A percentile compares a stretch with the other conserved stretches of the same genome.
Conservation (phyloP, 1,140 invertebrate species). For the Brachionus calyciflorus region DNA sequence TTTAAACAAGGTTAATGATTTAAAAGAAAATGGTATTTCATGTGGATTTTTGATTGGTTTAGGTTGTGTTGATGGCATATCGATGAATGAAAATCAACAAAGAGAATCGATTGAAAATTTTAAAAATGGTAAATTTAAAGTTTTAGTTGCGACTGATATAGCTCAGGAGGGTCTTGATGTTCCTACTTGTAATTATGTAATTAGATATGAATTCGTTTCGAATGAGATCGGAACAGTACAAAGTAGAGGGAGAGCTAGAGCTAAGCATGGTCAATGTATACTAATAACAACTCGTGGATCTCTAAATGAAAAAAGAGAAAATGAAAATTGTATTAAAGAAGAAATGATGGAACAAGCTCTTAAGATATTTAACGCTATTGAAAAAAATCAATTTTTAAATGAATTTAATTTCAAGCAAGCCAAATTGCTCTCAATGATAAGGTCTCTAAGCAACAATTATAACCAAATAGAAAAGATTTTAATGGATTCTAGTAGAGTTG, state of each 20-base stretch:
- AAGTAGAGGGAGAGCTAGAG: constrained; percentile 46
- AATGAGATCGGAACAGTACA: constrained; percentile 49
- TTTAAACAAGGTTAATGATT: neutral
- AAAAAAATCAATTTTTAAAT: neutral
- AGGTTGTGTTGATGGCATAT: constrained; percentile 5
- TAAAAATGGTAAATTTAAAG: neutral
- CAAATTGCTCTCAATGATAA: no score
- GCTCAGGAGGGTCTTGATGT: constrained; percentile 48
- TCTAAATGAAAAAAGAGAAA: constrained; percentile 37
- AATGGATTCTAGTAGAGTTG: neutral
- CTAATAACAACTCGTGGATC: constrained; percentile 41
- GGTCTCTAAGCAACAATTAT: no score
- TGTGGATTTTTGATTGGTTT: neutral
- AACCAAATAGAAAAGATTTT: neutral
- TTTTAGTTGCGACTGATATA: constrained; percentile 39
- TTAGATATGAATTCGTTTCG: constrained; percentile 48
- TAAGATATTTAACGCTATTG: neutral
- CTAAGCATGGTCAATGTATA: constrained; percentile 44
- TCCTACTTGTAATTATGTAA: constrained; percentile 47
- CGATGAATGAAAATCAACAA: constrained; percentile 25
- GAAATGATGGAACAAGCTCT: constrained; percentile 37
- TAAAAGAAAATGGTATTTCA: neutral
- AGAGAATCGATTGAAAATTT: neutral
- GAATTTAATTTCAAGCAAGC: neutral
- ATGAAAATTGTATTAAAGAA: constrained; percentile 46